Percentiles rank a stretch among this genome's conserved stretches.
Evolutionary conservation across 1,140 invertebrate genomes (phyloP).

Genomic region (Platyscapa corneri): DNA sequence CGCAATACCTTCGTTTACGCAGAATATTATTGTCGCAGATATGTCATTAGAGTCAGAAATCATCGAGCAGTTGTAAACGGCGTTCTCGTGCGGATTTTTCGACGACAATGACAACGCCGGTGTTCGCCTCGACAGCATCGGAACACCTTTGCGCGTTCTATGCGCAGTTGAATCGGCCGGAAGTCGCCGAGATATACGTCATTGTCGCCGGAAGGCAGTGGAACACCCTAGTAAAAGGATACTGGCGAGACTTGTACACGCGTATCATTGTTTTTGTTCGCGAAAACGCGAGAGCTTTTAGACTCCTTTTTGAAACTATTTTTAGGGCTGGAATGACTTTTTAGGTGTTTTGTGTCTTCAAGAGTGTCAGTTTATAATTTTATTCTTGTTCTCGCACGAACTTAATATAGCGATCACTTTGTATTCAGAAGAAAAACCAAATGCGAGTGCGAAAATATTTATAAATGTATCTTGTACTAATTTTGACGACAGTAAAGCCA

Average conservation of each 20-base stretch:
- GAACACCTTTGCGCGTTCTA: neutral
- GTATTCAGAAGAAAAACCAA: neutral
- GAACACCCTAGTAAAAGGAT: slow-evolving; percentile 46
- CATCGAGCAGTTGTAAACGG: slow-evolving; percentile 62
- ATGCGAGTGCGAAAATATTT: neutral
- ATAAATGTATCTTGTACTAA: neutral
- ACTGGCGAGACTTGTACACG: slow-evolving; percentile 2
- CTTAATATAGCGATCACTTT: neutral
- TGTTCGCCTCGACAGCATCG: neutral
- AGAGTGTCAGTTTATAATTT: neutral
- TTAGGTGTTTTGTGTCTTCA: neutral
- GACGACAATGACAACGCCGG: neutral
- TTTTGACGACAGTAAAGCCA: too few relatives aligned
- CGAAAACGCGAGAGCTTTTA: neutral
- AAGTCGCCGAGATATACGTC: slow-evolving; percentile 52
- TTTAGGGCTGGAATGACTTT: neutral
- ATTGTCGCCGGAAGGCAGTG: slow-evolving; percentile 47
- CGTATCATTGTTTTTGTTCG: slow-evolving; percentile 37
- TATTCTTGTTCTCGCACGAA: neutral
- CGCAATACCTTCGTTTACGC: slow-evolving; percentile 69
- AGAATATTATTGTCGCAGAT: slow-evolving; percentile 70
- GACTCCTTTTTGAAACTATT: neutral
- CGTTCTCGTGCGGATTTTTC: slow-evolving; percentile 58
- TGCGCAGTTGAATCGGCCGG: slow-evolving; percentile 54
- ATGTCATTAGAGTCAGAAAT: slow-evolving; percentile 69